Percentiles rank a stretch among this genome's conserved stretches.
Conservation (phyloP, 2,888 invertebrate species). For the Ptychoptera contaminata region DNA sequence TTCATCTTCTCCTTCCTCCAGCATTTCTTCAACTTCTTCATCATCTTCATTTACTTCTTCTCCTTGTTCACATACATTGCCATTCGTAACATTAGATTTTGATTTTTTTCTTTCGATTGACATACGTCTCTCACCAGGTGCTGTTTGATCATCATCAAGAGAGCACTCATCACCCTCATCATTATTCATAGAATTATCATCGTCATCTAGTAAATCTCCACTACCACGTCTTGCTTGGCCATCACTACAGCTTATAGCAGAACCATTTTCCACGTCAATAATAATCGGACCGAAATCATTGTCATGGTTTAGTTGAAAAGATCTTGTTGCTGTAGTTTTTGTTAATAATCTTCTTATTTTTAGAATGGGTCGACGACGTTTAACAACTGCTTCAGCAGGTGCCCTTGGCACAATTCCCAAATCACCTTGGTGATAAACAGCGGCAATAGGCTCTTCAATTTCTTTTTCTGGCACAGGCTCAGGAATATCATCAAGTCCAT, state of each 20-base stretch:
- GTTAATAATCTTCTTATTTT: background rate
- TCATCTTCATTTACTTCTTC: background rate
- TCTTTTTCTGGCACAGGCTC: conserved; percentile 25
- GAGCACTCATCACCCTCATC: background rate
- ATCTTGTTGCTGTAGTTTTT: background rate
- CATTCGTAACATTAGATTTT: too few relatives aligned
- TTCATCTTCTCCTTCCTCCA: background rate
- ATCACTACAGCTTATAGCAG: background rate
- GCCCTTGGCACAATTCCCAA: conserved; percentile 48
- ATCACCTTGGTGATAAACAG: conserved; percentile 45
- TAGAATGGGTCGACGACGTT: background rate
- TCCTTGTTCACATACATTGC: too few relatives aligned
- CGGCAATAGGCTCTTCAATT: conserved; percentile 20
- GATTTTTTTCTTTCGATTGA: too few relatives aligned
- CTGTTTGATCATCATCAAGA: too few relatives aligned
- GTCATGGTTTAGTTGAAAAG: too few relatives aligned
- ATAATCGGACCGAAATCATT: background rate
- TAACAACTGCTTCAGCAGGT: conserved; percentile 9
- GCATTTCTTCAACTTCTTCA: background rate
- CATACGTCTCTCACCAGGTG: too few relatives aligned
- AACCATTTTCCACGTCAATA: conserved; percentile 1
- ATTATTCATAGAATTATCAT: background rate
- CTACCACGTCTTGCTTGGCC: background rate
- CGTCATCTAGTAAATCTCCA: background rate
- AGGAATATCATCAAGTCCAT: conserved; percentile 16